phyloP scores from a whole-genome alignment of 2,888 invertebrate species.

The Caenorhabditis sulstoni region DNA sequence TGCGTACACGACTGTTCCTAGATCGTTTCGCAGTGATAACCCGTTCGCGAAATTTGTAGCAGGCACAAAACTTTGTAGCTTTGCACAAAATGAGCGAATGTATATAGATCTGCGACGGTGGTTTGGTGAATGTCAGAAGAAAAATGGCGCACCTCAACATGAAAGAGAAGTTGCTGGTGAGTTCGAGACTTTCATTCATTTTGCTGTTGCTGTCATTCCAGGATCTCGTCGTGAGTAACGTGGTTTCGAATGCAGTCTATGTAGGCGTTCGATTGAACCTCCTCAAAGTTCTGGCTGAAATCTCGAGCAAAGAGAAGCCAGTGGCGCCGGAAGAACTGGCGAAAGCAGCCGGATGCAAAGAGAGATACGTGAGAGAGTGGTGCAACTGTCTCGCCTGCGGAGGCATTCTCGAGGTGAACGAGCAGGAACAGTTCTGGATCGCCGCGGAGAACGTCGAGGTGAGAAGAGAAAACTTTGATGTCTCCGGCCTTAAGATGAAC shows the following conservation, averaged over 20 bases:
- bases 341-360: conserved; percentile 65
- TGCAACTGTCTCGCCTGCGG: conserved; percentile 65
- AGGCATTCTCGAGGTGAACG: conserved; percentile 66
- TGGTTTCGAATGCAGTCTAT: conserved; percentile 42
- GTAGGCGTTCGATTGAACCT: conserved; percentile 49
- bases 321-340: conserved; percentile 64
- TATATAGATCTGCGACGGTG: no score
- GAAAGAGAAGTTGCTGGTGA: conserved; percentile 33
- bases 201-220: no score
- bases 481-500: conserved; percentile 16
- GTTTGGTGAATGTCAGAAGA: no score
- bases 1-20: no score
- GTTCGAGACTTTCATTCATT: no score
- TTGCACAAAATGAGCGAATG: neutral
- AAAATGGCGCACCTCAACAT: neutral
- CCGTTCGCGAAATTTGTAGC: neutral
- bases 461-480: neutral
- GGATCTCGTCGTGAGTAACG: conserved; percentile 17
- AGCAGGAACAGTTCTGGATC: conserved; percentile 67
- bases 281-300: conserved; percentile 53
- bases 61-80: neutral
- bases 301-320: conserved; percentile 42
- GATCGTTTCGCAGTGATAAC: no score
- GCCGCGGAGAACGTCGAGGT: conserved; percentile 58
- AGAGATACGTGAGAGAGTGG: conserved; percentile 70